Percentiles rank a stretch among this genome's conserved stretches.
Evolutionary conservation across 2,888 invertebrate species (phyloP).

Genomic region (Emmelina monodactyla): DNA sequence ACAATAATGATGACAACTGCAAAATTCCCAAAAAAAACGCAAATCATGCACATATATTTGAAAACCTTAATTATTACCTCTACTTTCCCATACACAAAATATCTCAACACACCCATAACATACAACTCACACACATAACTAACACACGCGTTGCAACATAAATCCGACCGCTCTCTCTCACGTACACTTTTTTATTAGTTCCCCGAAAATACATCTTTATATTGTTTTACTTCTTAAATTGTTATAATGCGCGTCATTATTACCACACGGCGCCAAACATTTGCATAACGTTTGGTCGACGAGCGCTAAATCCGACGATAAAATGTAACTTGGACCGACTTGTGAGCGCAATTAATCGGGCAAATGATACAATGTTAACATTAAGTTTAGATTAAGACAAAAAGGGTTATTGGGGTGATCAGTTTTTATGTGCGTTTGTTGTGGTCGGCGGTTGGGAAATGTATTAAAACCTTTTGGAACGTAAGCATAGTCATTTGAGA

Average conservation of each 20-base stretch:
- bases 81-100: background rate
- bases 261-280: constrained; percentile 49
- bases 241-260: constrained; percentile 53
- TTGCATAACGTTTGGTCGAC: constrained; percentile 49
- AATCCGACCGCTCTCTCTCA: background rate
- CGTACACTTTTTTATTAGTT: background rate
- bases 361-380: constrained; percentile 40
- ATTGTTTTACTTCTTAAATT: constrained; percentile 63
- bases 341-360: constrained; percentile 56
- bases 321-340: constrained; percentile 34
- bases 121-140: background rate
- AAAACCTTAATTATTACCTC: background rate
- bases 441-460: too few relatives aligned
- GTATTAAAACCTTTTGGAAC: too few relatives aligned
- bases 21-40: background rate
- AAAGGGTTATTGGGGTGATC: too few relatives aligned
- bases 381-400: constrained; percentile 11
- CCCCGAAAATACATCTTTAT: constrained; percentile 24
- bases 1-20: background rate
- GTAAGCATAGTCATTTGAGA: too few relatives aligned
- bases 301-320: constrained; percentile 34
- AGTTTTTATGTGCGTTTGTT: too few relatives aligned
- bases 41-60: too few relatives aligned
- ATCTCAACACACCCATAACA: background rate
- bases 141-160: background rate